Evolutionary conservation across 2,888 invertebrate species (phyloP).

Genomic region (Shargacucullia verbasci): DNA sequence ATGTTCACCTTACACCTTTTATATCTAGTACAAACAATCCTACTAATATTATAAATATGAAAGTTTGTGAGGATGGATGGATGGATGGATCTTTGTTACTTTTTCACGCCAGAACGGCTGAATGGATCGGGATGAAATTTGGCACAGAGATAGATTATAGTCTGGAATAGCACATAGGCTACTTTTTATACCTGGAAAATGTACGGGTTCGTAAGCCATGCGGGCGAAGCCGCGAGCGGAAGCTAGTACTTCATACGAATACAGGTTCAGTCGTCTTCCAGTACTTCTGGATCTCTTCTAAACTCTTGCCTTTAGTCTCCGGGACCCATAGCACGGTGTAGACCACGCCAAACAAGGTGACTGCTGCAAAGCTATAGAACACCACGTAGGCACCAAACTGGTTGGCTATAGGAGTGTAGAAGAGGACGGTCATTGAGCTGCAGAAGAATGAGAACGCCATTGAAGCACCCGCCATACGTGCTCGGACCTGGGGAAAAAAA

Average conservation of each 20-base stretch:
- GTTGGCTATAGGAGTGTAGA: slow-evolving; percentile 74
- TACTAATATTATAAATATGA: too few relatives aligned
- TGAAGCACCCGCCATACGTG: slow-evolving; percentile 75
- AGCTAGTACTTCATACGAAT: too few relatives aligned
- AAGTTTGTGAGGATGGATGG: too few relatives aligned
- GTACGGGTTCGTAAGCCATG: too few relatives aligned
- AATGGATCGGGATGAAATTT: too few relatives aligned
- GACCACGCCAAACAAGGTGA: slow-evolving; percentile 73
- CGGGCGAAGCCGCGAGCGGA: too few relatives aligned
- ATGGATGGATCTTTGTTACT: too few relatives aligned
- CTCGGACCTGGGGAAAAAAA: slow-evolving; percentile 66
- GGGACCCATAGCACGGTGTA: slow-evolving; percentile 82
- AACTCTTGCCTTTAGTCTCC: slow-evolving; percentile 83
- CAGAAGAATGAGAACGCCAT: slow-evolving; percentile 81
- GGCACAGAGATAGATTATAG: too few relatives aligned
- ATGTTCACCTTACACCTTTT: slow-evolving; percentile 14
- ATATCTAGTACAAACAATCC: not conserved
- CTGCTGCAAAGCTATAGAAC: slow-evolving; percentile 78
- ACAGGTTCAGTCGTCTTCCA: slow-evolving; percentile 71
- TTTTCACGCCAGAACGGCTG: too few relatives aligned
- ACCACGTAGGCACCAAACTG: slow-evolving; percentile 76
- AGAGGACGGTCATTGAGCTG: slow-evolving; percentile 76
- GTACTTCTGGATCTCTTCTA: slow-evolving; percentile 74
- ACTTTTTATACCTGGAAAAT: too few relatives aligned
- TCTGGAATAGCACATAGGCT: too few relatives aligned